phyloP scores from a whole-genome alignment of 2,797 vertebrate species.

The Clarias pachynema region DNA sequence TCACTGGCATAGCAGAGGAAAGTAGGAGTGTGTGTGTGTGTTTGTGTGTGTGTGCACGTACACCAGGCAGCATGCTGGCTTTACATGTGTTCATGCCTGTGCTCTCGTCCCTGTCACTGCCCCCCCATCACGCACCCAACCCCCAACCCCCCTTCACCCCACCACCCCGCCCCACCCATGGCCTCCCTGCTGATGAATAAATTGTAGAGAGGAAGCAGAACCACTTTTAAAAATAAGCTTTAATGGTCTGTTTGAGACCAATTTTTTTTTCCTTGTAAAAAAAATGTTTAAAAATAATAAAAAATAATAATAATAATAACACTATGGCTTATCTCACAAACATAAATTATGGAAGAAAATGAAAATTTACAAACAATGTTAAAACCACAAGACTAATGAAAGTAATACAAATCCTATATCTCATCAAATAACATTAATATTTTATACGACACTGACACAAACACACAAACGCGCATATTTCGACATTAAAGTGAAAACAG shows the following conservation, averaged over 20 bases:
- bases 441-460: constrained; percentile 56
- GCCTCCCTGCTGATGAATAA: not conserved
- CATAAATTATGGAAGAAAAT: constrained; percentile 79
- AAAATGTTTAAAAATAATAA: constrained; percentile 61
- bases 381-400: constrained; percentile 42
- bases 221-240: constrained; percentile 57
- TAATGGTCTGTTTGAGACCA: constrained; percentile 71
- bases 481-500: constrained; percentile 37
- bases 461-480: constrained; percentile 55
- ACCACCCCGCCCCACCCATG: not conserved
- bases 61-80: not conserved
- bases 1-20: not conserved
- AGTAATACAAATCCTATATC: constrained; percentile 32
- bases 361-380: constrained; percentile 63
- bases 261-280: constrained; percentile 49
- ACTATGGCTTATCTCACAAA: constrained; percentile 57
- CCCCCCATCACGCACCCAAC: not conserved
- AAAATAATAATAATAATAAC: constrained; percentile 13
- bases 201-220: not conserved
- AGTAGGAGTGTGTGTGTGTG: not conserved
- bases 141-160: no score
- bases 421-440: constrained; percentile 18
- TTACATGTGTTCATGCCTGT: not conserved
- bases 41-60: not conserved
- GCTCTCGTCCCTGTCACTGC: not conserved